Conservation (phyloP, 2,113 vertebrate species). For the Xenopus borealis region DNA sequence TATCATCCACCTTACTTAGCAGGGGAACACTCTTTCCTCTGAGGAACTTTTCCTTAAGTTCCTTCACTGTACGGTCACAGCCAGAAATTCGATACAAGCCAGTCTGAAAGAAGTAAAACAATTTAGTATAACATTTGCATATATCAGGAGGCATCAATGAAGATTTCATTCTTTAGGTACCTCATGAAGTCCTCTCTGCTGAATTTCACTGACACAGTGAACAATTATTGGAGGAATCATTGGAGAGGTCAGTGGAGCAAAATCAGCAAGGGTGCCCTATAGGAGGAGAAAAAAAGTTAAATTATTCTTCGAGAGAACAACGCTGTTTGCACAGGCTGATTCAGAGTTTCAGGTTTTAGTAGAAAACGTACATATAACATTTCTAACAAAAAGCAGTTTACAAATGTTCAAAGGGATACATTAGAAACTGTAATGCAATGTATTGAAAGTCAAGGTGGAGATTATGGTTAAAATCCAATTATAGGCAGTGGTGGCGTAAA, state of each 20-base stretch:
- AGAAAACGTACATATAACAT: no score
- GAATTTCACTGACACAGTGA: slow-evolving; percentile 93
- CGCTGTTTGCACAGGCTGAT: no score
- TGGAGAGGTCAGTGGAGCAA: slow-evolving; percentile 78
- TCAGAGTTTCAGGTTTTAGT: no score
- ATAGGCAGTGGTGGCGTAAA: no score
- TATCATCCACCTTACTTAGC: slow-evolving; percentile 92
- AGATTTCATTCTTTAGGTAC: slow-evolving; percentile 57
- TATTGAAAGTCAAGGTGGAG: no score
- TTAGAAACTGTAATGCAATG: no score
- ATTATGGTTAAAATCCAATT: no score
- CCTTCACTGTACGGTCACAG: slow-evolving; percentile 86
- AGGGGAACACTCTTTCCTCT: slow-evolving; percentile 78
- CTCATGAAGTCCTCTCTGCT: slow-evolving; percentile 88
- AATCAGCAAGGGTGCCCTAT: slow-evolving; percentile 88
- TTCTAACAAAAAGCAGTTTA: no score
- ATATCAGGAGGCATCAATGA: background rate
- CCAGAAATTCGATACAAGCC: slow-evolving; percentile 91
- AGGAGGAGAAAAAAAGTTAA: slow-evolving; percentile 29
- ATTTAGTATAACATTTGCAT: background rate
- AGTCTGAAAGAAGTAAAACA: slow-evolving; percentile 59
- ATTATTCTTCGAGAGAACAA: no score
- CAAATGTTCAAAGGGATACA: no score
- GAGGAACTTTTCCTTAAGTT: slow-evolving; percentile 94
- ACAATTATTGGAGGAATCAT: slow-evolving; percentile 93